Base-by-base conservation (phyloP, 2,113 vertebrate genomes). In the Podocnemis expansa region DNA sequence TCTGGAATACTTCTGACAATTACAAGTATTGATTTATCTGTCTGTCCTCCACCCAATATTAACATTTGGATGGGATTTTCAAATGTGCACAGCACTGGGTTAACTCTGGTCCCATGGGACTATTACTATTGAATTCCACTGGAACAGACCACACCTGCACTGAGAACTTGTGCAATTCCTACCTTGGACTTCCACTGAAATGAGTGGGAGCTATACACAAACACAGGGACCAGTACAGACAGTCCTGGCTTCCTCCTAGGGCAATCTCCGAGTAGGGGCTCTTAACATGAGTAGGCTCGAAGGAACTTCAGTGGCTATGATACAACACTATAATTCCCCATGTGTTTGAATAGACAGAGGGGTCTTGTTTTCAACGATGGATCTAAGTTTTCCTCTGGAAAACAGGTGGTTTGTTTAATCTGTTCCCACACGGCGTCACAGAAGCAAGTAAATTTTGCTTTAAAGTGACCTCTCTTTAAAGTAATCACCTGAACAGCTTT, bases 341-440 rank as follows among this genome's bases (percentile, higher is more conserved):
- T 52, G 5, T 12, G 1, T 83, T 93, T 58, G 34, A 60, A 76
- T 43, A 25, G 84, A 56, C 14, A 90, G 21, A 16, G 34, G 29
- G 80, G 41, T 55, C 94, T 94, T 83, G 80, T 80, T 70, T 81
- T 54, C 1, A 85, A n/a, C 29, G 13, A 1, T 13, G 29, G 43
- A 34, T 45, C 86, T 89, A n/a, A 29, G 73, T 82, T 94, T 91
- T 43, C 63, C 60, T 85, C 2, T 1, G 22, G 13, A 91, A 93
- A 73, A 78, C 84, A 95, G 93, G 93, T 95, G 93, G 95, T 80
- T 96, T 94, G 94, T 93, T 94, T 95, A 93, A 94, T 96, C 81
- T 60, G 51, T 80, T 90, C 55, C 80, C 38, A 95, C 56, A 63
- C 87, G 96, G 95, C 87, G 87, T 93, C 93, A 95, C 93, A 76